These are phyloP conservation scores for Sebastes iracundus DNA, from an alignment of 2,797 vertebrate species.

Conservation along the genomic window DNA sequence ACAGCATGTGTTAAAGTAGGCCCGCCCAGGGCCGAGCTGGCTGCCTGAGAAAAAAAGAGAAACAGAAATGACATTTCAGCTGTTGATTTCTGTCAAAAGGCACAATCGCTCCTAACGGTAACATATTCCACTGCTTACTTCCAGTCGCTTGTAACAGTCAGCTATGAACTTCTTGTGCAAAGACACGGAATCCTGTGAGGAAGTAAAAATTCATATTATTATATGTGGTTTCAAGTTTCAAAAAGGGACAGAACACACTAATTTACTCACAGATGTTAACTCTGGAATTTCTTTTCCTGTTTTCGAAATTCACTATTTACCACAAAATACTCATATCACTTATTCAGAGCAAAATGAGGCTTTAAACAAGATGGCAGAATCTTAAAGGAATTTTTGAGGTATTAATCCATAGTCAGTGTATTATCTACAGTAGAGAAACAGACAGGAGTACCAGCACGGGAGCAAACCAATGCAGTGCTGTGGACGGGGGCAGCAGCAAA, in stretches of 20 bases:
- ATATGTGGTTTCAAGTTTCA: neutral
- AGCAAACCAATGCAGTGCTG: too few species aligned
- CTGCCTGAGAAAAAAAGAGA: conserved; percentile 80
- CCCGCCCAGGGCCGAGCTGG: conserved; percentile 96
- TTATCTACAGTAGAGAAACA: too few species aligned
- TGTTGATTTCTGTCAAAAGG: neutral
- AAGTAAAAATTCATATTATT: neutral
- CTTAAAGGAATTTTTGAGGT: neutral
- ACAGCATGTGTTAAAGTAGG: conserved; percentile 98
- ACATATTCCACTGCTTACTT: conserved; percentile 81
- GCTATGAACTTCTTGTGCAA: conserved; percentile 99
- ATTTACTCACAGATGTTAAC: neutral
- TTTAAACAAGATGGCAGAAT: neutral
- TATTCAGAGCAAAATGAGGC: neutral
- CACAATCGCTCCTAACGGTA: neutral
- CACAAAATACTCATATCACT: neutral
- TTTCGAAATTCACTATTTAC: neutral
- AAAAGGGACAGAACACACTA: neutral
- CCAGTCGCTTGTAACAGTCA: conserved; percentile 97
- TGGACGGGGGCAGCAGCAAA: too few species aligned
- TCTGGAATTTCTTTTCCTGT: neutral
- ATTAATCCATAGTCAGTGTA: too few species aligned
- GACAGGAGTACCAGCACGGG: too few species aligned
- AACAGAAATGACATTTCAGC: neutral
- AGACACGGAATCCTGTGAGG: conserved; percentile 93